A percentile compares a stretch with the other conserved stretches of the same genome.
phyloP scores from a whole-genome alignment of 2,797 vertebrate species.

The Buphagus erythrorhynchus region DNA sequence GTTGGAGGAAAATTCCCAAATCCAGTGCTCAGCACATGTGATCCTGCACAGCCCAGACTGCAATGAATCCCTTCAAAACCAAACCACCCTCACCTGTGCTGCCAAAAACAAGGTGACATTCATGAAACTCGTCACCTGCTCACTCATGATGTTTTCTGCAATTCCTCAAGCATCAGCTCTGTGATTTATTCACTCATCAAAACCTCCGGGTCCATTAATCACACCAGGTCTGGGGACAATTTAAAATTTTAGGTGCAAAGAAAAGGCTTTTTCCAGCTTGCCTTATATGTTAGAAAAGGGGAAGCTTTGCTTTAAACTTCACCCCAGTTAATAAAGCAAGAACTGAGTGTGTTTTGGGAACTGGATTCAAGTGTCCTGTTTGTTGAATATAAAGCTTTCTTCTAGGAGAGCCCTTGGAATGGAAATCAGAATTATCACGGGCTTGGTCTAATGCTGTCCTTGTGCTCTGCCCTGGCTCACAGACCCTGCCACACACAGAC shows the following conservation, averaged over 20 bases:
- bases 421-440: neutral
- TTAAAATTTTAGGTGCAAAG: neutral
- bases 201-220: neutral
- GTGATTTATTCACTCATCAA: slow-evolving; percentile 27
- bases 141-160: neutral
- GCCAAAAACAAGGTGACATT: slow-evolving; percentile 33
- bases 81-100: neutral
- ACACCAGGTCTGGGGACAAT: neutral
- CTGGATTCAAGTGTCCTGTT: neutral
- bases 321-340: neutral
- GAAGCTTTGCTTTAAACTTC: neutral
- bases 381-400: neutral
- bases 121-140: slow-evolving; percentile 24
- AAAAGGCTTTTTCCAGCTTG: neutral
- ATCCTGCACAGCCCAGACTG: neutral
- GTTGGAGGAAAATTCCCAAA: neutral
- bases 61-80: neutral
- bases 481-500: neutral
- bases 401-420: neutral
- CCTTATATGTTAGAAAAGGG: neutral
- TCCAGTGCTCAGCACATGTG: neutral
- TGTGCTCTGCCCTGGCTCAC: fast-evolving
- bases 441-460: fast-evolving
- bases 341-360: fast-evolving
- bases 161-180: neutral